Evolutionary conservation across 2,113 vertebrate genomes (phyloP).

Genomic region (Pterocles orientalis): DNA sequence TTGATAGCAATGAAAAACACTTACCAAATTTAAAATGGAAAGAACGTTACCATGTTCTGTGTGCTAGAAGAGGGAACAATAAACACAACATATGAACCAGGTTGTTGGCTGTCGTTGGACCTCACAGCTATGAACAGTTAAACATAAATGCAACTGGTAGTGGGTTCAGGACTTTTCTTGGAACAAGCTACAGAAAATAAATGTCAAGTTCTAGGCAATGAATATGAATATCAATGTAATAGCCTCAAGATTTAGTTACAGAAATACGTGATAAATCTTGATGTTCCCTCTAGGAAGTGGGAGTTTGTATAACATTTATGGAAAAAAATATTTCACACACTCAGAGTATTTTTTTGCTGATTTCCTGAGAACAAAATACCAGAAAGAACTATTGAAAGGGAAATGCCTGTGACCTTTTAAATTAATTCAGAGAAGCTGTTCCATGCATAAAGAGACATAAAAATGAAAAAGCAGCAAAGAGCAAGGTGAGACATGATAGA

Average conservation of each 20-base stretch:
- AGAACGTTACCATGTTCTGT: not conserved
- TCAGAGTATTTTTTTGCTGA: not conserved
- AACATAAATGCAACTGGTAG: not conserved
- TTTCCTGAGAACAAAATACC: not conserved
- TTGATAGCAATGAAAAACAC: not conserved
- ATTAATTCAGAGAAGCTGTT: not conserved
- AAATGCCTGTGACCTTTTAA: not conserved
- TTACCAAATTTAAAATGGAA: not conserved
- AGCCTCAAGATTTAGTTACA: not conserved
- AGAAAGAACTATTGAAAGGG: not conserved
- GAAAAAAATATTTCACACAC: not conserved
- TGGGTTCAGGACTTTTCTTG: not conserved
- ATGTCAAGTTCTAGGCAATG: accelerated
- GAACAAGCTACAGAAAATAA: not conserved
- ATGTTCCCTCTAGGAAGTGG: not conserved
- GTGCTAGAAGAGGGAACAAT: not conserved
- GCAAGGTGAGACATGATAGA: not conserved
- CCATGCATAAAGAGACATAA: not conserved
- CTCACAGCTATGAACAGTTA: not conserved
- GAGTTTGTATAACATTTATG: not conserved
- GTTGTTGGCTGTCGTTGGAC: not conserved
- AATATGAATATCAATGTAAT: not conserved
- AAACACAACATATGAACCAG: not conserved
- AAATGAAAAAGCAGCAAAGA: not conserved
- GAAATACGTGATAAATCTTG: not conserved